Conservation (phyloP, 2,113 vertebrate genomes). For the Synchiropus splendidus region DNA sequence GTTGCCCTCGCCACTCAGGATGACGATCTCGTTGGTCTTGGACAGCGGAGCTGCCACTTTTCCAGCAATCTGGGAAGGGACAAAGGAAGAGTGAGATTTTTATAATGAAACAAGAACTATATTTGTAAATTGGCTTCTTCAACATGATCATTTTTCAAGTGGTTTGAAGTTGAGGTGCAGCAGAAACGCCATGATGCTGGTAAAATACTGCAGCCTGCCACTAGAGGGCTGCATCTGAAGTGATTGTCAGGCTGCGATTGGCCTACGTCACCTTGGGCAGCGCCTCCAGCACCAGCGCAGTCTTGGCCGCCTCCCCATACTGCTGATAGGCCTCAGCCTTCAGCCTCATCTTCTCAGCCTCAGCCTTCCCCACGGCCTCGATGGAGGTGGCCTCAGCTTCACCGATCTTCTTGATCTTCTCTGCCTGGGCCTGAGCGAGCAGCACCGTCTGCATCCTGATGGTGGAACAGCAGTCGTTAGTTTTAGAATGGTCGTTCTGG, state of each 20-base stretch:
- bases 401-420: conserved; percentile 82
- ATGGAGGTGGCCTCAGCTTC: conserved; percentile 84
- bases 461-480: neutral
- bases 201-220: too few relatives aligned
- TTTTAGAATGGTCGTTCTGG: too few relatives aligned
- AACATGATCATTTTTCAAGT: too few relatives aligned
- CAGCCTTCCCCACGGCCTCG: conserved; percentile 77
- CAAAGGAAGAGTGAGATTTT: neutral
- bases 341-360: conserved; percentile 89
- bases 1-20: conserved; percentile 79
- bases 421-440: conserved; percentile 82
- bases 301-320: conserved; percentile 85
- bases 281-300: conserved; percentile 82
- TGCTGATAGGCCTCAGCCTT: conserved; percentile 87
- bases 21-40: conserved; percentile 84
- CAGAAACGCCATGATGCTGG: too few relatives aligned
- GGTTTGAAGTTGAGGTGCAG: too few relatives aligned
- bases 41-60: conserved; percentile 82
- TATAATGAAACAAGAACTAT: too few relatives aligned
- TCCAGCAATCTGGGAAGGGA: conserved; percentile 73
- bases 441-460: conserved; percentile 80
- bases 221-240: neutral
- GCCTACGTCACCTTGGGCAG: conserved; percentile 76
- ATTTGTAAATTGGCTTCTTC: too few relatives aligned
- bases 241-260: neutral